Base-by-base conservation (phyloP, 2,888 invertebrate genomes). In the Apamea anceps region DNA sequence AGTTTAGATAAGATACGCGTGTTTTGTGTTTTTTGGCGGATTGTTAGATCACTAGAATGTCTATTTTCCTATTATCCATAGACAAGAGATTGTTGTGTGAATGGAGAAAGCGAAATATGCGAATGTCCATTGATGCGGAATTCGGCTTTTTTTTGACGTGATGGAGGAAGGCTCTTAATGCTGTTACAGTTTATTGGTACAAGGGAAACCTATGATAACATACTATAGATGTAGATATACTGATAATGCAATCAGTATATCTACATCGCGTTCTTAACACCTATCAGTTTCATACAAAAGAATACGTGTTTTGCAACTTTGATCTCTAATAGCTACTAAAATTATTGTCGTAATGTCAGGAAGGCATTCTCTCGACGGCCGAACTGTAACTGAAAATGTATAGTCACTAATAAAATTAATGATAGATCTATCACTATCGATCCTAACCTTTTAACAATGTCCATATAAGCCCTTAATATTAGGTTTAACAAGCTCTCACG, bases 1-100 rank as follows among this genome's bases (percentile, higher is more conserved):
- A 42, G 60, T 75, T 85, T 60, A 81, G 81, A 87, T 85, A 81
- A 77, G 75, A 78, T 54, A 73, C 73, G 62, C 57, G 60, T 63
- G 42, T 70, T 62, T 63, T 75, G 57, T 80, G 84, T 81, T 66
- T 85, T 84, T 84, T 74, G 66, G 75, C 68, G 37, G 32, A 32
- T 7, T 72, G 67, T 83, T 84, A 75, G 71, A 62, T 82, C 74
- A 82, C 63, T 57, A 45, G 48, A 65, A 66, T 72, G 54, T 32
- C 6, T 72, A 15, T 28, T 82, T 82, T 81, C 51, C 13, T 82
- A 67, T 21, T 21, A 42, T 63, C 37, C 4, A 37, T 57, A 72
- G 7, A 51, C 18, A 37, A 63, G 54, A 65, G 7, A 72, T 28
- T 21, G 15, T 25, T 48, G 21, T 51, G 25, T 57, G 0, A 57